Base-by-base conservation (phyloP, 2,113 vertebrate genomes). In the Hippotragus niger region DNA sequence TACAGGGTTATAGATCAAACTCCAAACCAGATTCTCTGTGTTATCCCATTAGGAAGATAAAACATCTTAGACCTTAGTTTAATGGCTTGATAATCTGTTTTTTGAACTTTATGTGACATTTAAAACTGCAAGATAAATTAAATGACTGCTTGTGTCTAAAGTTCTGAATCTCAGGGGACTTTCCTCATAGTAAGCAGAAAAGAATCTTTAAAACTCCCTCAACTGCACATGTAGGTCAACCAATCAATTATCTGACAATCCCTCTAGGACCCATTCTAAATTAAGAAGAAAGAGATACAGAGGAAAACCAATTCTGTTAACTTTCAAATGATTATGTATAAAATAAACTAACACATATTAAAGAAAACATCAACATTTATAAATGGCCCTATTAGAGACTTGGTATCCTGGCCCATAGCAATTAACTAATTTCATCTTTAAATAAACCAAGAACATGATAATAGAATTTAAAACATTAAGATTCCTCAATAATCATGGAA, bases 71-170 rank as follows among this genome's bases (percentile, higher is more conserved):
- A 97, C 98, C 98, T 98, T 98, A 98, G 98, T 99, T 99, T 99
- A 99, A 99, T 99, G 99, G 99, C 99, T 98, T 98, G 99, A 98
- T 98, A 99, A 99, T 99, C 99, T 99, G 99, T 98, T 99, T 99
- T 99, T 99, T 99, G 99, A 99, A 99, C 99, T 99, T 99, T 99
- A 99, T 97, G 98, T 99, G 99, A 99, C 99, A 99, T 98, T 99
- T 98, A 98, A 99, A 99, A 99, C 98, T 99, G 98, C 94, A 99
- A 99, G 99, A 99, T 99, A 99, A 99, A 99, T 99, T 99, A 99
- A 99, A 99, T 98, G 98, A 98, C 99, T 98, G 98, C 98, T 99
- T 98, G 98, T 99, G 99, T 99, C 99, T 99, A 99, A 99, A 99
- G 99, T 99, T 98, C 98, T 98, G 98, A 99, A 99, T 99, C 99